Evolutionary conservation across 2,797 vertebrate genomes (phyloP), one percentile per base, ranked within the genome.

Genomic region (Phoxinus dragarum): DNA sequence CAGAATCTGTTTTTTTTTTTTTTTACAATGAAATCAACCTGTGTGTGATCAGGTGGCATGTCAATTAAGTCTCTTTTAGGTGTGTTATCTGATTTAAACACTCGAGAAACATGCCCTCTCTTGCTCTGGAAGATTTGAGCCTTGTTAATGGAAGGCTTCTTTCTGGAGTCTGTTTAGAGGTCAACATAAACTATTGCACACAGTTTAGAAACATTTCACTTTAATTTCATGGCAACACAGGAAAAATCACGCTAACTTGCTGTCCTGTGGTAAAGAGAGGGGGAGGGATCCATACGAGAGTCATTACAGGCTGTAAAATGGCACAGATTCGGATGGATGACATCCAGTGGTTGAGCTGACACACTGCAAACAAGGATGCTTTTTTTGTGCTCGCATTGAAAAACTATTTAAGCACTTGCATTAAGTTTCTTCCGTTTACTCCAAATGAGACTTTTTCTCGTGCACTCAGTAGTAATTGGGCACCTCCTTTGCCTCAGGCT

Each of bases 331-430:
- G 91, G 92, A 92, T 92, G 87, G 93, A 95, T 94, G 95, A 94
- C 94, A 95, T 94, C 94, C 94, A 94, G 94, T 95, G 95, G 94
- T 92, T 91, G 92, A 88, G 90, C 88, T 90, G 89, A 93, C 92
- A 94, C 92, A 95, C 92, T 94, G 92, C 94, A 95, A 94, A 96
- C 91, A 92, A 56, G 78, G 72, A 88, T 89, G 80, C 72, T 79
- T 81, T 69, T 64, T 86, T 74, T 76, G 61, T 4, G 36, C 82
- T 69, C 38, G 4, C 47, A 7, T 14, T 36, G 7, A 36, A 56
- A 69, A 67, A 76, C 82, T 44, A 47, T 56, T 59, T 71, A 69
- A 23, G 74, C 4, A 5, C 71, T 77, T 52, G 21, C 36, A 38
- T 36, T 52, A 17, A 44, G 36, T 52, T 14, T 42, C 5, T 59